Evolutionary conservation across 2,797 vertebrate species (phyloP).

Genomic region (Hephaestus fuliginosus): DNA sequence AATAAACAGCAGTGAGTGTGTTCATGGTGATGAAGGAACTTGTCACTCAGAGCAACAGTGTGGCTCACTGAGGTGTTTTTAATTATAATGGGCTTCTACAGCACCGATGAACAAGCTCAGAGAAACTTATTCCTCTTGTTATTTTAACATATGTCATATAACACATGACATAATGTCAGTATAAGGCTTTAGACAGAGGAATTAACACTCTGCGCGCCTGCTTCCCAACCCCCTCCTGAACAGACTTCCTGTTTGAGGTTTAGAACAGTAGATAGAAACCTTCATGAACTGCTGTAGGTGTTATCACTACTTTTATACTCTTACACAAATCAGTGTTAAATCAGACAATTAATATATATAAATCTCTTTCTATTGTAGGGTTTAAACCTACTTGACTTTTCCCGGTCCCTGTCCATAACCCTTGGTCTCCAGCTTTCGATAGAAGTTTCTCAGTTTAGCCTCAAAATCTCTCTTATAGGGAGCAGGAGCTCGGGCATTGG

Average conservation of each 20-base stretch:
- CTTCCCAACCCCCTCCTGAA: neutral
- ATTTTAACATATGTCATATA: neutral
- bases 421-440: slow-evolving; percentile 97
- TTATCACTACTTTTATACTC: neutral
- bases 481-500: slow-evolving; percentile 95
- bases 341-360: neutral
- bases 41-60: neutral
- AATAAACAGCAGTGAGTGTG: neutral
- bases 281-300: neutral
- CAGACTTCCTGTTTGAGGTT: neutral
- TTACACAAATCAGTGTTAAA: neutral
- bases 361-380: neutral
- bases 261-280: neutral
- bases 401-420: slow-evolving; percentile 98
- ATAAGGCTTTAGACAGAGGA: neutral
- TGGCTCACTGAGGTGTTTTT: neutral
- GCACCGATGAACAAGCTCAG: neutral
- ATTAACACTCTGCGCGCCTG: neutral
- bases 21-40: neutral
- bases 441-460: slow-evolving; percentile 98
- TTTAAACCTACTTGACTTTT: slow-evolving; percentile 93
- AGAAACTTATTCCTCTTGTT: neutral
- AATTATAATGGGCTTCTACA: neutral
- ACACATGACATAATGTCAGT: neutral
- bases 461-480: slow-evolving; percentile 98